These are phyloP conservation scores for Barnardius zonarius DNA, from an alignment of 2,113 vertebrate genomes.

Conservation along the genomic window DNA sequence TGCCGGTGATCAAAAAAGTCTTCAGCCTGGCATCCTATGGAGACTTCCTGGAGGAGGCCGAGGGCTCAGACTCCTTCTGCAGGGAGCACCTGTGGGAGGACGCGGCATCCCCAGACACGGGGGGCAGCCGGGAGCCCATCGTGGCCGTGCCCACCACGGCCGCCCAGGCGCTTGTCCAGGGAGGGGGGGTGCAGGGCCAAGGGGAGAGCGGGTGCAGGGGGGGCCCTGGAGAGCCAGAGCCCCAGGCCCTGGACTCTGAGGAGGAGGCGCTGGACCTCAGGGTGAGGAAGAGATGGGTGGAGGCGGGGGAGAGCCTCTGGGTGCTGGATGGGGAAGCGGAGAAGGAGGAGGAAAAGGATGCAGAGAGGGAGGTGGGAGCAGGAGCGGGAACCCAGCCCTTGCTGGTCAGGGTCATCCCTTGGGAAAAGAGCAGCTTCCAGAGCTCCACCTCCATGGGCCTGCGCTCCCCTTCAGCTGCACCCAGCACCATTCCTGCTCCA, in stretches of 20 bases:
- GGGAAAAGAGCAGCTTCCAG: slow-evolving; percentile 62
- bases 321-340: rapidly evolving
- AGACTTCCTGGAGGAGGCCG: slow-evolving; percentile 71
- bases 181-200: not conserved
- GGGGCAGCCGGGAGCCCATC: not conserved
- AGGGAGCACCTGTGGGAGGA: not conserved
- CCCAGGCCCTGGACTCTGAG: rapidly evolving
- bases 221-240: not conserved
- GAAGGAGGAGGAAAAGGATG: not conserved
- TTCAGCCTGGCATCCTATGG: slow-evolving; percentile 92
- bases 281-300: slow-evolving; percentile 21
- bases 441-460: slow-evolving; percentile 72
- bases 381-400: not conserved
- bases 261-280: slow-evolving; percentile 39
- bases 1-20: slow-evolving; percentile 92
- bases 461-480: not conserved
- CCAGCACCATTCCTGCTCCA: not conserved
- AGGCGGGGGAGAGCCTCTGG: rapidly evolving
- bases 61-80: not conserved
- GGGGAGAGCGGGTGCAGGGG: not conserved
- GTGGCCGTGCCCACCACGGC: not conserved
- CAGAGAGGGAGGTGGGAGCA: rapidly evolving
- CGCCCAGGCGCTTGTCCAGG: rapidly evolving
- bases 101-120: rapidly evolving
- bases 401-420: not conserved